These are phyloP conservation scores for Enteromius trimaculatus DNA, from an alignment of 2,797 vertebrate species.

Conservation along the genomic window DNA sequence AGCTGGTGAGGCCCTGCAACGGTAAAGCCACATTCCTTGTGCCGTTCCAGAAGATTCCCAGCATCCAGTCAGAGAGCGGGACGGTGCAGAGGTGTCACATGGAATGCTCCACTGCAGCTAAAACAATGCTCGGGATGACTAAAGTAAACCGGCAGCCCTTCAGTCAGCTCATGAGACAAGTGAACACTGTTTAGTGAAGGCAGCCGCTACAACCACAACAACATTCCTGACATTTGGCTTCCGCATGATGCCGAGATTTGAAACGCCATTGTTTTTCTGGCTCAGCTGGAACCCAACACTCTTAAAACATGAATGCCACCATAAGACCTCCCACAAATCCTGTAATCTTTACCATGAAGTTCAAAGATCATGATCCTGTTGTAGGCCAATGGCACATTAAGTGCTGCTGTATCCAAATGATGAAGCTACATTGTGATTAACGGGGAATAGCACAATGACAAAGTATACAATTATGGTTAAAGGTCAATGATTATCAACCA, in stretches of 20 bases:
- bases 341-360: conserved; percentile 9
- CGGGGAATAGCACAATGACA: background rate
- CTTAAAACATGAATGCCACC: background rate
- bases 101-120: conserved; percentile 1
- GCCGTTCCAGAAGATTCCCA: conserved; percentile 1
- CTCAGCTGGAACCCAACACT: background rate
- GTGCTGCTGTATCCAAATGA: background rate
- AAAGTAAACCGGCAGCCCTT: conserved; percentile 14
- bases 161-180: conserved; percentile 15
- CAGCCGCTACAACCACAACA: conserved; percentile 11
- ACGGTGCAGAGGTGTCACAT: conserved; percentile 1
- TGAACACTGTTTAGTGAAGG: background rate
- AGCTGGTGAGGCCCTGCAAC: conserved; percentile 43
- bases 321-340: background rate
- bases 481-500: conserved; percentile 23
- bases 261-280: conserved; percentile 9
- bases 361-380: background rate
- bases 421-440: background rate
- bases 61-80: background rate
- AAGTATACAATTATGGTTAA: background rate
- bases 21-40: background rate
- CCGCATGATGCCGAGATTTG: background rate
- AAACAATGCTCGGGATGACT: conserved; percentile 29
- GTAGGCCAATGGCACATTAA: background rate
- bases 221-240: conserved; percentile 6